phyloP scores from a whole-genome alignment of 2,797 vertebrate species.

The Buphagus erythrorhynchus region DNA sequence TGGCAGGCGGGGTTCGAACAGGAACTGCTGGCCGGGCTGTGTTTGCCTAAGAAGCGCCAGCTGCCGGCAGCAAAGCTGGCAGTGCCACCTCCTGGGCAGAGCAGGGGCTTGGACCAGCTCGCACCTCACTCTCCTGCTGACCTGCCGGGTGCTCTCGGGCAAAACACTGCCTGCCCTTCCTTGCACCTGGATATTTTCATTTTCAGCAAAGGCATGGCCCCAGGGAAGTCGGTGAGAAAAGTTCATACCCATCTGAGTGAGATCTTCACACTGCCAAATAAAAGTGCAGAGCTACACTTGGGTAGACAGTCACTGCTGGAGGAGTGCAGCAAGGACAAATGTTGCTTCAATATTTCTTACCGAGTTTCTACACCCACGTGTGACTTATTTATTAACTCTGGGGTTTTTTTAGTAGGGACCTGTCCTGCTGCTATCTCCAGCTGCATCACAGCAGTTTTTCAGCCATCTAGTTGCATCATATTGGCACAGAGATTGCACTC shows the following conservation, averaged over 20 bases:
- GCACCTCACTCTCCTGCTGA: accelerated
- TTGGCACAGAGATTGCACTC: conserved; percentile 77
- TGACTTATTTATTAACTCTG: conserved; percentile 65
- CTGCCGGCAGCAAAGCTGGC: not conserved
- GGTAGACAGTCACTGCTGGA: not conserved
- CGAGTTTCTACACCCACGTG: not conserved
- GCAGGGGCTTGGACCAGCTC: not conserved
- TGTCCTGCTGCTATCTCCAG: conserved; percentile 77
- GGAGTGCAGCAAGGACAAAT: not conserved
- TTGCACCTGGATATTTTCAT: not conserved
- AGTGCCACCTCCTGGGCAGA: conserved; percentile 46
- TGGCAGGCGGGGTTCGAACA: not conserved
- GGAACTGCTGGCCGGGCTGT: not conserved
- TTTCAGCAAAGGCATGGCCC: not conserved
- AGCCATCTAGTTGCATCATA: conserved; percentile 69
- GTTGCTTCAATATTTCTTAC: not conserved
- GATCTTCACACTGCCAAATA: not conserved
- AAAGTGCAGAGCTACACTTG: not conserved
- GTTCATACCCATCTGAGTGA: not conserved
- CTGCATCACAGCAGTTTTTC: conserved; percentile 79
- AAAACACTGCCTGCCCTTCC: not conserved
- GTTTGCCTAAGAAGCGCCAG: accelerated
- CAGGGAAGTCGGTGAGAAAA: not conserved
- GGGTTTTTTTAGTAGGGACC: conserved; percentile 68
- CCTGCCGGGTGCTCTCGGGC: accelerated